These are phyloP conservation scores for Pseudochirops corinnae DNA, from an alignment of 2,797 vertebrate genomes.

Conservation along the genomic window DNA sequence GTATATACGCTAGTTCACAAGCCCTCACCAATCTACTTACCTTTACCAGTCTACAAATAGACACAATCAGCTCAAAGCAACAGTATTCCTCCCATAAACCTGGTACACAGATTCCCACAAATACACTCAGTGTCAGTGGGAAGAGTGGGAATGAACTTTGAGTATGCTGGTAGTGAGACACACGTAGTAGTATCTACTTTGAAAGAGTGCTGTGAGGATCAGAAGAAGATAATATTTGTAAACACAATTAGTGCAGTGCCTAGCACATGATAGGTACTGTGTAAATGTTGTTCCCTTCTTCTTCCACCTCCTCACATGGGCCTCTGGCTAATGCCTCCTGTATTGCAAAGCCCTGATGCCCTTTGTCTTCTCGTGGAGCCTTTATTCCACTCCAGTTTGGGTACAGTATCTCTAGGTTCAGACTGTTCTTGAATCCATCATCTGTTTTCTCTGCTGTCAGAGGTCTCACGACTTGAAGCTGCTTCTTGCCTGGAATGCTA, in stretches of 20 bases:
- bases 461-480: neutral
- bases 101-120: neutral
- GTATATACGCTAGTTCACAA: neutral
- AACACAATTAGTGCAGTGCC: neutral
- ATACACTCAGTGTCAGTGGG: neutral
- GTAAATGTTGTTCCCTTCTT: neutral
- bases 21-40: neutral
- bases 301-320: neutral
- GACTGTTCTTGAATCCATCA: neutral
- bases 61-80: neutral
- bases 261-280: neutral
- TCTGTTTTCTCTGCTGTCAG: neutral
- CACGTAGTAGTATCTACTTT: neutral
- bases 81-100: neutral
- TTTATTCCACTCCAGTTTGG: neutral
- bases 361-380: neutral
- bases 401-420: neutral
- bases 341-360: neutral
- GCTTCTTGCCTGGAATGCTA: neutral
- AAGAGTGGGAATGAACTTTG: neutral
- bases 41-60: neutral
- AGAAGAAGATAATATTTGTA: neutral
- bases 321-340: neutral
- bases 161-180: too few relatives aligned
- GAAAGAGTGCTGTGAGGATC: constrained; percentile 9